These are phyloP conservation scores for Mactra quadrangularis DNA, from an alignment of 1,140 invertebrate genomes.

Conservation along the genomic window DNA sequence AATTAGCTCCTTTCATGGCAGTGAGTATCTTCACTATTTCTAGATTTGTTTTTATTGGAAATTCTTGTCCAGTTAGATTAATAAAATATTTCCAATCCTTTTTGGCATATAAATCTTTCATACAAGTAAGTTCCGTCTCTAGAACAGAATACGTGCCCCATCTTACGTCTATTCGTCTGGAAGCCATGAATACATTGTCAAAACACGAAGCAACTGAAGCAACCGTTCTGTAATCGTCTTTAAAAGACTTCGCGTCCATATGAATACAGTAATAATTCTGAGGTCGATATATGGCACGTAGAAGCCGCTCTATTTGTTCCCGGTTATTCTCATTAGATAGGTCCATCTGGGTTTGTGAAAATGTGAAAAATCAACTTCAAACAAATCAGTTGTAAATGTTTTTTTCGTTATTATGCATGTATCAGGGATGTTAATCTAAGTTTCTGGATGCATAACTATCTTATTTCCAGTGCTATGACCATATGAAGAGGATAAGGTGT, in stretches of 20 bases:
- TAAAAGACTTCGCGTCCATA: slow-evolving; percentile 73
- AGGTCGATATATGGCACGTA: slow-evolving; percentile 78
- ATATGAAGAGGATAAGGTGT: too few relatives aligned
- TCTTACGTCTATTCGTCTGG: slow-evolving; percentile 66
- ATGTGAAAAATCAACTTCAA: too few relatives aligned
- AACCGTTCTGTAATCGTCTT: slow-evolving; percentile 61
- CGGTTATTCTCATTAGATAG: too few relatives aligned
- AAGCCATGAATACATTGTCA: slow-evolving; percentile 76
- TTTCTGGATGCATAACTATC: too few relatives aligned
- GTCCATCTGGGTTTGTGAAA: too few relatives aligned
- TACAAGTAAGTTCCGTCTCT: slow-evolving; percentile 74
- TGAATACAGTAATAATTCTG: slow-evolving; percentile 82
- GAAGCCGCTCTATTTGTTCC: slow-evolving; percentile 75
- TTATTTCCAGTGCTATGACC: too few relatives aligned
- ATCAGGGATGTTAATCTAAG: too few relatives aligned
- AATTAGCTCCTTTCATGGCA: slow-evolving; percentile 56
- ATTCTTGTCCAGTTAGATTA: slow-evolving; percentile 72
- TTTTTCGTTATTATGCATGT: too few relatives aligned
- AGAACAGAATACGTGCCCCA: slow-evolving; percentile 67
- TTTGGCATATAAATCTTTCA: slow-evolving; percentile 70
- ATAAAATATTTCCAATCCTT: slow-evolving; percentile 73
- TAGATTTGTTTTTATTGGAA: slow-evolving; percentile 74
- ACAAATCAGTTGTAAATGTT: too few relatives aligned
- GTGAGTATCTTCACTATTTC: slow-evolving; percentile 64
- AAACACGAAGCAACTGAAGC: slow-evolving; percentile 71